Evolutionary conservation across 2,888 invertebrate genomes (phyloP).

Genomic region (Dinocampus coccinellae): DNA sequence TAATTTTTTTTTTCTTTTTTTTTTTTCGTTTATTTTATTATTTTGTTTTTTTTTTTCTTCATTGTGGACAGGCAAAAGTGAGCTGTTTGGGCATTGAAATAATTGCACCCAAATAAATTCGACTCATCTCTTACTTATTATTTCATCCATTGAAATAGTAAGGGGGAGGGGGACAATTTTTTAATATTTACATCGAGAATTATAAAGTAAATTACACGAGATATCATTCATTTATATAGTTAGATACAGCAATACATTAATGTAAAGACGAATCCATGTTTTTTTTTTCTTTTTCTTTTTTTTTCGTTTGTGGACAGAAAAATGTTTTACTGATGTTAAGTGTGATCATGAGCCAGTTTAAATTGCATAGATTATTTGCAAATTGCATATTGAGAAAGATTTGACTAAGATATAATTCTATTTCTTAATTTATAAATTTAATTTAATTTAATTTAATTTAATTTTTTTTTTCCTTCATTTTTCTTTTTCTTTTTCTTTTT

Average conservation of each 20-base stretch:
- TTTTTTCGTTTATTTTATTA: constrained; percentile 31
- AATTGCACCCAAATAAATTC: constrained; percentile 32
- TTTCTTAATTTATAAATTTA: neutral
- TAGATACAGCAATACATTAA: constrained; percentile 56
- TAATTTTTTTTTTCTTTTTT: constrained; percentile 23
- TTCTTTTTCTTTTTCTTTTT: neutral
- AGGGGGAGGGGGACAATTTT: constrained; percentile 50
- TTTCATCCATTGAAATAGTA: constrained; percentile 52
- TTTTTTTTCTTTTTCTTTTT: neutral
- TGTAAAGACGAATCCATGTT: constrained; percentile 51
- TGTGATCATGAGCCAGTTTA: constrained; percentile 18
- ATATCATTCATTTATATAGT: constrained; percentile 51
- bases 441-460: constrained; percentile 17
- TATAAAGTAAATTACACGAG: constrained; percentile 60
- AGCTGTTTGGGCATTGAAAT: constrained; percentile 16
- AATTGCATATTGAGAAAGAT: constrained; percentile 18
- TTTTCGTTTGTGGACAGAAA: constrained; percentile 39
- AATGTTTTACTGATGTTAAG: constrained; percentile 25
- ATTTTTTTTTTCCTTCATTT: no score
- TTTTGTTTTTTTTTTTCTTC: constrained; percentile 33
- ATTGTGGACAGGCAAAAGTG: constrained; percentile 27
- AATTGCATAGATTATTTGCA: constrained; percentile 15
- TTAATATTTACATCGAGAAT: constrained; percentile 69
- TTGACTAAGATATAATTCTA: constrained; percentile 6
- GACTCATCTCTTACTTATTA: constrained; percentile 38